A percentile compares a stretch with the other conserved stretches of the same genome.
Conservation (phyloP, 2,113 vertebrate genomes). For the Peucedramus taeniatus region DNA sequence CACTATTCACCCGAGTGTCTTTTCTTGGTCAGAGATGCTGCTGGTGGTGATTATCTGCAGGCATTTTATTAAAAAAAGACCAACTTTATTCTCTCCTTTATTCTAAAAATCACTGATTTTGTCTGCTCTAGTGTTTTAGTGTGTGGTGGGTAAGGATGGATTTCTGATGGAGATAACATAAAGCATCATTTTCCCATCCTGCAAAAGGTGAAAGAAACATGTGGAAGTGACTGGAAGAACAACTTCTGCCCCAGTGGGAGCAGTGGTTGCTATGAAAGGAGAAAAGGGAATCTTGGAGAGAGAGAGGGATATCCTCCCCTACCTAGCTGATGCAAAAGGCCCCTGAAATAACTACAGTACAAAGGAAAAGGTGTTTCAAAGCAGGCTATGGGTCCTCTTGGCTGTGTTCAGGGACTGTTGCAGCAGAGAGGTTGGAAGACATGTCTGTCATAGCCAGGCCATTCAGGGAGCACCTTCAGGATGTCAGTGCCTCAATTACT, state of each 20-base stretch:
- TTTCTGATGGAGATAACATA: neutral
- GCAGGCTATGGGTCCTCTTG: neutral
- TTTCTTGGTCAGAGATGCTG: neutral
- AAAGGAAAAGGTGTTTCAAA: neutral
- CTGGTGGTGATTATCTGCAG: neutral
- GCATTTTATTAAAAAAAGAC: neutral
- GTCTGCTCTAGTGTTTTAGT: neutral
- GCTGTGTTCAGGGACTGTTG: neutral
- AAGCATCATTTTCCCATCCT: neutral
- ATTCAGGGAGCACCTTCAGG: neutral
- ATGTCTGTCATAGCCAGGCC: neutral
- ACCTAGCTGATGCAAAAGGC: neutral
- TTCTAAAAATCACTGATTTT: neutral
- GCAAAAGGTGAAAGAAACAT: neutral
- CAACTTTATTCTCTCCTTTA: neutral
- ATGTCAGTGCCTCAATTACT: neutral
- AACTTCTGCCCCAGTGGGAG: neutral
- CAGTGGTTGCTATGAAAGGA: neutral
- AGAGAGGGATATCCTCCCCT: neutral
- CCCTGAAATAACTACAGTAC: neutral
- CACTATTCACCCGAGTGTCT: accelerated
- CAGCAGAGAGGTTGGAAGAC: neutral
- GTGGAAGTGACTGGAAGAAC: neutral
- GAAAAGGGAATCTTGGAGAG: neutral
- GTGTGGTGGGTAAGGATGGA: neutral